A percentile compares a stretch with the other conserved stretches of the same genome.
phyloP scores from a whole-genome alignment of 1,140 invertebrate species.

The Drosophila pectinifera region DNA sequence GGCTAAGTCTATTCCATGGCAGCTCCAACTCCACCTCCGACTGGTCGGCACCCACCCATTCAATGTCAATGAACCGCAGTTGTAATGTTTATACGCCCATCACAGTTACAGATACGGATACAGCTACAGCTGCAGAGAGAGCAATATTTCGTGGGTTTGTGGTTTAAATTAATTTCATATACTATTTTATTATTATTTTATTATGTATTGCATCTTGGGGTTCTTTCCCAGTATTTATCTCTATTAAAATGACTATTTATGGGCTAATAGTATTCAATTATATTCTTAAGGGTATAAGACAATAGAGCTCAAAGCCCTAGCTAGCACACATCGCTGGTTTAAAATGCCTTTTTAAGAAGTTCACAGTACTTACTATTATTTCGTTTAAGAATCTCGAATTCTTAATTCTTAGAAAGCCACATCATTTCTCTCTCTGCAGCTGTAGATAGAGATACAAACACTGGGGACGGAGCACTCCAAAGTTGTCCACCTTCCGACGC shows the following conservation, averaged over 20 bases:
- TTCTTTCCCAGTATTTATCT: no score
- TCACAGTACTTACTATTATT: no score
- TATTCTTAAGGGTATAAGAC: no score
- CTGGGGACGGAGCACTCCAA: slow-evolving; percentile 37
- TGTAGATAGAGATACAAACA: slow-evolving; percentile 30
- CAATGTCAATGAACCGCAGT: slow-evolving; percentile 78
- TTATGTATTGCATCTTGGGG: not conserved
- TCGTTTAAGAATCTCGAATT: no score
- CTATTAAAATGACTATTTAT: no score
- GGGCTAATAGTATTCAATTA: no score
- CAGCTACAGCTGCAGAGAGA: slow-evolving; percentile 10
- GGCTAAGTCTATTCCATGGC: slow-evolving; percentile 10
- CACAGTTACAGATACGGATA: slow-evolving; percentile 49
- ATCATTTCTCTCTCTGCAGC: slow-evolving; percentile 23
- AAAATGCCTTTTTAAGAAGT: no score
- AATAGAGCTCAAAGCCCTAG: no score
- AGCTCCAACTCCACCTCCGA: not conserved
- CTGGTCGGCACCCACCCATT: slow-evolving; percentile 51
- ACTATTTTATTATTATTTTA: no score
- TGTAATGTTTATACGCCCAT: slow-evolving; percentile 58
- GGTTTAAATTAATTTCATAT: not conserved
- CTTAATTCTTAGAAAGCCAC: not conserved
- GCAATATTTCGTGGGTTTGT: not conserved
- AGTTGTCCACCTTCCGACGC: slow-evolving; percentile 52
- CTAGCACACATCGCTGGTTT: no score